Conservation (phyloP, 2,797 vertebrate species). For the Gallirallus australis region DNA sequence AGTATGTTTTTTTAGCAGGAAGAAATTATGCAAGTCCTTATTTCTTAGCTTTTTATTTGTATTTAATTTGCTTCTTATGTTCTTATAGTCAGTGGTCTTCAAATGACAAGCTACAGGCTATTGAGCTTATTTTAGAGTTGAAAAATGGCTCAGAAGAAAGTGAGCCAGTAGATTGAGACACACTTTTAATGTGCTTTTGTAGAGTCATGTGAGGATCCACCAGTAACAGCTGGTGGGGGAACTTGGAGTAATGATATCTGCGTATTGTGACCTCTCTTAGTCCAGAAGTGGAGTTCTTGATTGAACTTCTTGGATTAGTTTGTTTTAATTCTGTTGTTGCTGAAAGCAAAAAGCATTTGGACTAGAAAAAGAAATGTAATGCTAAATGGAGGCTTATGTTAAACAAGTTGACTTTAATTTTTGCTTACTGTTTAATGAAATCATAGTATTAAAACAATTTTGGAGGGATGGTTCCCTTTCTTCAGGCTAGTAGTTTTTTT, state of each 20-base stretch:
- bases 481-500: neutral
- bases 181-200: neutral
- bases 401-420: neutral
- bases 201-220: neutral
- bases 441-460: neutral
- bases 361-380: neutral
- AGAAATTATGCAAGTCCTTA: neutral
- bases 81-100: neutral
- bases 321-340: neutral
- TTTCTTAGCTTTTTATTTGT: conserved; percentile 6
- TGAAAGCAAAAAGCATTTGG: neutral
- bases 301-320: neutral
- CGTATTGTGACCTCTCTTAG: neutral
- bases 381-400: neutral
- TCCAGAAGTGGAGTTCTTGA: neutral
- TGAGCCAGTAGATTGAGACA: neutral
- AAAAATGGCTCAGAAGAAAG: neutral
- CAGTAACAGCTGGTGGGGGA: neutral
- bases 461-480: neutral
- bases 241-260: neutral
- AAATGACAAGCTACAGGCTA: neutral
- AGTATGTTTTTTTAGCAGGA: neutral
- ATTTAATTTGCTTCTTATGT: conserved; percentile 7
- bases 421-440: neutral
- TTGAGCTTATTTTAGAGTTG: neutral